Conservation (phyloP, 2,888 invertebrate genomes). For the Ganaspis brasiliensis region DNA sequence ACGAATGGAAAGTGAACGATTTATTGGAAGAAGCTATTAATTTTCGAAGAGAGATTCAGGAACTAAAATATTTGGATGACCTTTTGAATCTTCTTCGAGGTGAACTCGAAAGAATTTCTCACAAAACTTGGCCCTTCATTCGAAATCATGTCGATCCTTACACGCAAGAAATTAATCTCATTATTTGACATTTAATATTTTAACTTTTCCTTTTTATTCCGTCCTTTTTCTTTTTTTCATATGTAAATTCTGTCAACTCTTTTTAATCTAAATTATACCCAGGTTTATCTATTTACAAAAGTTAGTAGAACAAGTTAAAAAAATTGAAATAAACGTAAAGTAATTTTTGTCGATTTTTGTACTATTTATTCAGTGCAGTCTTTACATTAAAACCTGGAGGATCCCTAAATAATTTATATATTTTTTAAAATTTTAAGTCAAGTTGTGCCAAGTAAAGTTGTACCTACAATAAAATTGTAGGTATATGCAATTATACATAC, state of each 20-base stretch:
- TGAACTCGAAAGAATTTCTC: slow-evolving; percentile 73
- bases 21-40: slow-evolving; percentile 68
- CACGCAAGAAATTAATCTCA: slow-evolving; percentile 74
- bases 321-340: too few relatives aligned
- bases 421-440: too few relatives aligned
- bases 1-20: slow-evolving; percentile 69
- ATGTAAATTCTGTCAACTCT: background rate
- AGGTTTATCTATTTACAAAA: too few relatives aligned
- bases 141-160: slow-evolving; percentile 67
- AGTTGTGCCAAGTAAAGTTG: too few relatives aligned
- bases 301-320: too few relatives aligned
- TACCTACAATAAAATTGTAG: too few relatives aligned
- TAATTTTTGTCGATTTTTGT: too few relatives aligned
- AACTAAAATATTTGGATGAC: slow-evolving; percentile 76
- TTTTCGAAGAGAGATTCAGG: slow-evolving; percentile 71
- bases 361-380: too few relatives aligned
- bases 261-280: background rate
- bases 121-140: slow-evolving; percentile 76
- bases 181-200: slow-evolving; percentile 63
- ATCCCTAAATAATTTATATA: too few relatives aligned
- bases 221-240: slow-evolving; percentile 22
- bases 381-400: too few relatives aligned
- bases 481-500: too few relatives aligned
- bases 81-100: slow-evolving; percentile 74
- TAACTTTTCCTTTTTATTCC: background rate